Evolutionary conservation across 1,140 invertebrate genomes (phyloP).

Genomic region (Pseudoatta argentina): DNA sequence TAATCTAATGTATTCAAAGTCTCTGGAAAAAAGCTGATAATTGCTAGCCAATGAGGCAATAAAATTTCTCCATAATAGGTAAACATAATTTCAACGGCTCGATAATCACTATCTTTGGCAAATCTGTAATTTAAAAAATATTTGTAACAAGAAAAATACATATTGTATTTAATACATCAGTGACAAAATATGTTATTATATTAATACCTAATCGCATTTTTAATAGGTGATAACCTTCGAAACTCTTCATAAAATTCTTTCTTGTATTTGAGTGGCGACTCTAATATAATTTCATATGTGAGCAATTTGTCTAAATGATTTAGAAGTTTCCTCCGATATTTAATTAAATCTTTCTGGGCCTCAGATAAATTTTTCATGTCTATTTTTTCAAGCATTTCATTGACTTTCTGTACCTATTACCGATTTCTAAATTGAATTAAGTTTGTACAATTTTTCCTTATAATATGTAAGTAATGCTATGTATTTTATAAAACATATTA

Average conservation of each 20-base stretch:
- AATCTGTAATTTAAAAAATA: constrained; percentile 74
- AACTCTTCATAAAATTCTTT: constrained; percentile 88
- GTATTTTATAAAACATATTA: constrained; percentile 93
- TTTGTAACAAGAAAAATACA: constrained; percentile 17
- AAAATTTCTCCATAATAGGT: constrained; percentile 90
- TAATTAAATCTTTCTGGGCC: constrained; percentile 88
- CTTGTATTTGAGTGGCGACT: constrained; percentile 84
- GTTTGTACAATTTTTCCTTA: constrained; percentile 92
- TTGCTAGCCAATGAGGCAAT: constrained; percentile 89
- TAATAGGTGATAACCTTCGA: constrained; percentile 87
- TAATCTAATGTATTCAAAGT: constrained; percentile 91
- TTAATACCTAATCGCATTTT: constrained; percentile 86
- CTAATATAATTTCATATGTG: constrained; percentile 89
- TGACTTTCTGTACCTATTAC: constrained; percentile 79
- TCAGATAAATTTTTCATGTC: constrained; percentile 85
- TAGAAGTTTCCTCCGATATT: constrained; percentile 87
- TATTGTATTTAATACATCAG: neutral
- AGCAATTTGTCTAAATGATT: constrained; percentile 89
- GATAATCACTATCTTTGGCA: constrained; percentile 87
- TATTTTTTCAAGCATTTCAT: constrained; percentile 78
- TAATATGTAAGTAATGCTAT: constrained; percentile 87
- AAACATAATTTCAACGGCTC: constrained; percentile 90
- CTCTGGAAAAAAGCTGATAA: constrained; percentile 92
- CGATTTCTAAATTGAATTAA: constrained; percentile 33
- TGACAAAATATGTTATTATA: constrained; percentile 20